Percentiles rank a stretch among this genome's conserved stretches.
These are phyloP conservation scores for Drosophila rellima DNA, from an alignment of 2,888 invertebrate species.

Conservation along the genomic window DNA sequence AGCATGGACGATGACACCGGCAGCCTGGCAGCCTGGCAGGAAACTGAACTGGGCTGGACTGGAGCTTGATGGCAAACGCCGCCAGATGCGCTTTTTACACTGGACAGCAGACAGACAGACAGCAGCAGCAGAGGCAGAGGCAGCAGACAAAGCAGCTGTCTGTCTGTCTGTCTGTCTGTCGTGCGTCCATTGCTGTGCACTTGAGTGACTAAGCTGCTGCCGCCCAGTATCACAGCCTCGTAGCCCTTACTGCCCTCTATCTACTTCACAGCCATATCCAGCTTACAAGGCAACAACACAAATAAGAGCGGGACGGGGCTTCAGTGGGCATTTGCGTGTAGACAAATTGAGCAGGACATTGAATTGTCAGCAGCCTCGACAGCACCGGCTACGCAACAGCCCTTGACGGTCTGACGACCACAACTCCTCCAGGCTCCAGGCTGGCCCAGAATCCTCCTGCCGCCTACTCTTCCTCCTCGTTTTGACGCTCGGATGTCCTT, in stretches of 20 bases:
- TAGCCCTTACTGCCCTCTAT: slow-evolving; percentile 10
- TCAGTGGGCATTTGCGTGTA: slow-evolving; percentile 70
- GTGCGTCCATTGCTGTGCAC: slow-evolving; percentile 66
- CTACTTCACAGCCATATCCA: slow-evolving; percentile 6
- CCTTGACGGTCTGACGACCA: slow-evolving; percentile 56
- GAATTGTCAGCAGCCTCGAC: slow-evolving; percentile 73
- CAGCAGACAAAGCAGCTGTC: slow-evolving; percentile 49
- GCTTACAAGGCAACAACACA: slow-evolving; percentile 36
- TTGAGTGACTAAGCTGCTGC: slow-evolving; percentile 79
- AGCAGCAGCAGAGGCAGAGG: slow-evolving; percentile 30
- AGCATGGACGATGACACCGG: slow-evolving; percentile 80
- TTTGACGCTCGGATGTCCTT: slow-evolving; percentile 19
- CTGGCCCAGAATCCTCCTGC: not conserved
- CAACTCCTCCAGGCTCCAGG: slow-evolving; percentile 13
- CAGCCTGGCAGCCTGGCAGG: slow-evolving; percentile 13
- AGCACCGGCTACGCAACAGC: slow-evolving; percentile 61
- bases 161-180: slow-evolving; percentile 19
- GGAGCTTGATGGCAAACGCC: slow-evolving; percentile 62
- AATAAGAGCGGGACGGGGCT: slow-evolving; percentile 34
- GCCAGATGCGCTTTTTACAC: slow-evolving; percentile 77
- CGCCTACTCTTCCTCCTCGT: slow-evolving; percentile 1
- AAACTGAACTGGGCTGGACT: slow-evolving; percentile 24
- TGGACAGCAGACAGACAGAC: slow-evolving; percentile 24
- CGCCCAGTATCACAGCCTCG: slow-evolving; percentile 44
- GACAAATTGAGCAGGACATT: slow-evolving; percentile 81